These are phyloP conservation scores for Heterotilapia buettikoferi DNA, from an alignment of 2,113 vertebrate genomes.

Conservation along the genomic window DNA sequence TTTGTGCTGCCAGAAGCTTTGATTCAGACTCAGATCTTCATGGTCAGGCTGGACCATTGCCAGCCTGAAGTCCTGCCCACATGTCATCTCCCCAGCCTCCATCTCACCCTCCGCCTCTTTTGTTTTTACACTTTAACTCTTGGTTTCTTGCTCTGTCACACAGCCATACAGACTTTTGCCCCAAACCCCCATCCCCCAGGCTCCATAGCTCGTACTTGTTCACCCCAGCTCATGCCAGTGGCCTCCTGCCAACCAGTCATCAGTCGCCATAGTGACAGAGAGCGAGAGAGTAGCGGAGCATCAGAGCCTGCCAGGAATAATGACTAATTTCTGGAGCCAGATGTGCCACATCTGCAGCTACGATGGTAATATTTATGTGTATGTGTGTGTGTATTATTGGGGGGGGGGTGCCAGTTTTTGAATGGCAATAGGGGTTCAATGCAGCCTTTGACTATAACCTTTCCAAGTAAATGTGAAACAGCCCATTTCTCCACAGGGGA, in stretches of 20 bases:
- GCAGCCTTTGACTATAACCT: not conserved
- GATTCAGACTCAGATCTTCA: conserved; percentile 75
- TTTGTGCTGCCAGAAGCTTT: conserved; percentile 90
- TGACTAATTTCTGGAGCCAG: conserved; percentile 78
- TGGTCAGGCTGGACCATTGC: conserved; percentile 70
- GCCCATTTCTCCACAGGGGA: not conserved
- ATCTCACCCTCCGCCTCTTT: not conserved
- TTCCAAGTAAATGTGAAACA: conserved; percentile 3
- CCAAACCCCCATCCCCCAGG: not conserved
- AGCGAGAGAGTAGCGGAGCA: conserved; percentile 42
- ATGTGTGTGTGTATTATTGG: not conserved
- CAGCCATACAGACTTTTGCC: not conserved
- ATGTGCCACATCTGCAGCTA: conserved; percentile 73
- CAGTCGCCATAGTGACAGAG: conserved; percentile 84
- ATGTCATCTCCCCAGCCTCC: not conserved
- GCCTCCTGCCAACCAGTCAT: conserved; percentile 85
- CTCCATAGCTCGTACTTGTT: not conserved
- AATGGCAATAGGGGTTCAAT: not conserved
- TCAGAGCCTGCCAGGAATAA: conserved; percentile 42
- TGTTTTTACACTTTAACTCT: not conserved
- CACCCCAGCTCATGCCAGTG: conserved; percentile 14
- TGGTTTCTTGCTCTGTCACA: not conserved
- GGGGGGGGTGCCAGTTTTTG: not conserved
- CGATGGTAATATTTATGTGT: conserved; percentile 33
- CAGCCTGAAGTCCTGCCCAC: conserved; percentile 52